phyloP scores from a whole-genome alignment of 2,113 vertebrate genomes.

The Emydura subglobosa region DNA sequence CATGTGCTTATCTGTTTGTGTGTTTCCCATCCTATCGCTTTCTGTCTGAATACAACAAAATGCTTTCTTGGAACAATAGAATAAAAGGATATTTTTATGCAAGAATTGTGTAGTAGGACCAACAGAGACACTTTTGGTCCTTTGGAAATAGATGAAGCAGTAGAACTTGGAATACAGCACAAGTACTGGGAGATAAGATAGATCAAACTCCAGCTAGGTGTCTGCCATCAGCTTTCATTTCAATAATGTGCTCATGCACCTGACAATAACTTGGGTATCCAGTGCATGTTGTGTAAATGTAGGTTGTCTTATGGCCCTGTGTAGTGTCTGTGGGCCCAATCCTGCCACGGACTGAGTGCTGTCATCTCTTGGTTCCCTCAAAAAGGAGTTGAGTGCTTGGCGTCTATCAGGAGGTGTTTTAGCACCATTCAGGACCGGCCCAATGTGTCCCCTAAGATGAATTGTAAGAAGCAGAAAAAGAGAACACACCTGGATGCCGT shows the following conservation, averaged over 20 bases:
- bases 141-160: neutral
- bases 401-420: neutral
- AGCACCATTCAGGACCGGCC: neutral
- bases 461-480: neutral
- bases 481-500: neutral
- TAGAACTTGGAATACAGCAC: constrained; percentile 66
- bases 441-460: neutral
- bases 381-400: neutral
- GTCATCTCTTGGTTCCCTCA: neutral
- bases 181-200: constrained; percentile 28
- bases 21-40: neutral
- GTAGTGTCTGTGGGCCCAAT: neutral
- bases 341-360: neutral
- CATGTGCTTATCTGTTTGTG: neutral
- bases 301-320: neutral
- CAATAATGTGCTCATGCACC: neutral
- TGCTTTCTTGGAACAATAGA: constrained; percentile 26
- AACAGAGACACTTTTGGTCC: neutral
- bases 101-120: neutral
- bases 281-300: constrained; percentile 22
- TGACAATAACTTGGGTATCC: constrained; percentile 22
- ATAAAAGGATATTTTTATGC: constrained; percentile 12
- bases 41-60: constrained; percentile 20
- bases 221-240: constrained; percentile 30
- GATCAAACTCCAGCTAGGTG: neutral